phyloP scores from a whole-genome alignment of 2,113 vertebrate species.

The Oreotrochilus melanogaster region DNA sequence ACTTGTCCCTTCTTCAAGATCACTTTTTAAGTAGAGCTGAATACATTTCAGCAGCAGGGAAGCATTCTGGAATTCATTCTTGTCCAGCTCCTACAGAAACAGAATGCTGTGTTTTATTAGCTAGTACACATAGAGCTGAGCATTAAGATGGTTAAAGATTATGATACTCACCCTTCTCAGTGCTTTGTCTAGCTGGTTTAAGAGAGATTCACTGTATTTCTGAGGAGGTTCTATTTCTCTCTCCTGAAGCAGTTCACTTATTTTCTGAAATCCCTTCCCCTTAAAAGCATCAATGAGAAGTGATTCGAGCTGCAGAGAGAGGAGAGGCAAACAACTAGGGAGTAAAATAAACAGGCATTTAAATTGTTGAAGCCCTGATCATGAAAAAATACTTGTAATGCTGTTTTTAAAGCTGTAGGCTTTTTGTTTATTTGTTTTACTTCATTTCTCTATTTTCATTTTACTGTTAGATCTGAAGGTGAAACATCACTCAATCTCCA shows the following conservation, averaged over 20 bases:
- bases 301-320: slow-evolving; percentile 61
- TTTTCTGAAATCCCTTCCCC: slow-evolving; percentile 73
- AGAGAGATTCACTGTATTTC: slow-evolving; percentile 55
- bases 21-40: slow-evolving; percentile 72
- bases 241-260: slow-evolving; percentile 64
- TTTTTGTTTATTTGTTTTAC: not conserved
- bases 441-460: fast-evolving
- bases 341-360: fast-evolving
- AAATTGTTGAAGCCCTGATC: not conserved
- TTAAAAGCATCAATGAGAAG: slow-evolving; percentile 69
- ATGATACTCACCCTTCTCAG: slow-evolving; percentile 69
- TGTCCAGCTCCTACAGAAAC: slow-evolving; percentile 81
- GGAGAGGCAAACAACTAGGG: fast-evolving
- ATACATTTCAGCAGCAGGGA: slow-evolving; percentile 81
- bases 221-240: slow-evolving; percentile 44
- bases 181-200: slow-evolving; percentile 67
- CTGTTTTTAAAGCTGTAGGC: fast-evolving
- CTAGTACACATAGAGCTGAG: fast-evolving
- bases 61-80: slow-evolving; percentile 76
- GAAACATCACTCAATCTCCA: not conserved
- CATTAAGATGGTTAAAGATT: fast-evolving
- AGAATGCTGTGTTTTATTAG: not conserved
- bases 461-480: not conserved
- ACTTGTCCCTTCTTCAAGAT: slow-evolving; percentile 48
- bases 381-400: fast-evolving